These are phyloP conservation scores for Pandemis heparana DNA, from an alignment of 2,888 invertebrate species.

Conservation along the genomic window DNA sequence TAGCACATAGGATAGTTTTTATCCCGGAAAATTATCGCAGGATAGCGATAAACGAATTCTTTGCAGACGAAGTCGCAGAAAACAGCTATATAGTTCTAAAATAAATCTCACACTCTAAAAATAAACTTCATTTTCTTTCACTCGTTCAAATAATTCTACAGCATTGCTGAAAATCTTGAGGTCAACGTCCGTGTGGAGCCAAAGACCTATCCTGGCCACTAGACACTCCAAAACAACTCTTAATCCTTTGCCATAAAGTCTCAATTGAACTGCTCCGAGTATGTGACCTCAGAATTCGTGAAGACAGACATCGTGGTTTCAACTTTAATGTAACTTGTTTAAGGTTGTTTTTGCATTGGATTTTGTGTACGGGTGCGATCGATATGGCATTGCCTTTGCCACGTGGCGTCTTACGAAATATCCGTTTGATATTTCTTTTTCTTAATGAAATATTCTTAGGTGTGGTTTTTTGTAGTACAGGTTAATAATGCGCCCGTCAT, in stretches of 20 bases:
- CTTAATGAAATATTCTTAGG: conserved; percentile 37
- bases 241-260: conserved; percentile 3
- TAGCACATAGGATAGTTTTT: too few species aligned
- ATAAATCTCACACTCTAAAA: neutral
- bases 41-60: too few species aligned
- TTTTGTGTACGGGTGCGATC: conserved; percentile 45
- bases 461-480: conserved; percentile 24
- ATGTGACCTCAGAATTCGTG: conserved; percentile 8
- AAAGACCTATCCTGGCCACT: conserved; percentile 4
- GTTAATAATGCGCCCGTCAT: too few species aligned
- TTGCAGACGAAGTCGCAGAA: too few species aligned
- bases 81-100: too few species aligned
- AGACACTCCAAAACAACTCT: conserved; percentile 15
- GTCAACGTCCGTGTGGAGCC: conserved; percentile 1
- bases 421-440: conserved; percentile 33
- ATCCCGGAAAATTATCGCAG: too few species aligned
- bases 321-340: neutral
- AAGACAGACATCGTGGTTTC: neutral
- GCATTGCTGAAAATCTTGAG: conserved; percentile 18
- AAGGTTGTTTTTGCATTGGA: conserved; percentile 10
- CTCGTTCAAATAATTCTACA: neutral
- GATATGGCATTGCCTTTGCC: conserved; percentile 49
- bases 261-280: conserved; percentile 3
- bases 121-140: neutral
- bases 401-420: conserved; percentile 46